A percentile compares a stretch with the other conserved stretches of the same genome.
These are phyloP conservation scores for Campoletis sonorensis DNA, from an alignment of 1,140 invertebrate species.

Conservation along the genomic window DNA sequence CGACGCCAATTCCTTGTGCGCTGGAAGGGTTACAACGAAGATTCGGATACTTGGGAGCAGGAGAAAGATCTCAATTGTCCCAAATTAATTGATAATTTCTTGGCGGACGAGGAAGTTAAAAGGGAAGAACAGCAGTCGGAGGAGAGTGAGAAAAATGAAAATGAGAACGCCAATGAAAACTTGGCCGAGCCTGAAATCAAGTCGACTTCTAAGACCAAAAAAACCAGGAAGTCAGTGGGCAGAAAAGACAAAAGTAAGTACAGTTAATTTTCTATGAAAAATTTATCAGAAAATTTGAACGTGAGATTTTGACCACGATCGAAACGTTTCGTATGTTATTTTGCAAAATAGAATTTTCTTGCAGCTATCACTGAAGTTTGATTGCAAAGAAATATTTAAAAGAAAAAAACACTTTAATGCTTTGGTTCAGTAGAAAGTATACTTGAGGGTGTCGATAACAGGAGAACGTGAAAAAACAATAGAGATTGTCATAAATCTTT, in stretches of 20 bases:
- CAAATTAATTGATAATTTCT: slow-evolving; percentile 82
- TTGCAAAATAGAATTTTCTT: too few species aligned
- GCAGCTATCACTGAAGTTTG: too few species aligned
- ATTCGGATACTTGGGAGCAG: slow-evolving; percentile 88
- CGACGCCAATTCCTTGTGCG: slow-evolving; percentile 85
- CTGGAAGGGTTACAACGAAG: slow-evolving; percentile 88
- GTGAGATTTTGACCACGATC: too few species aligned
- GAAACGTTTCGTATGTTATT: too few species aligned
- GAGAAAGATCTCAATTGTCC: slow-evolving; percentile 85
- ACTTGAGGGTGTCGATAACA: too few species aligned
- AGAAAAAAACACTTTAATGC: too few species aligned
- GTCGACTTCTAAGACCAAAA: slow-evolving; percentile 37
- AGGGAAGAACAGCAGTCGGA: slow-evolving; percentile 39
- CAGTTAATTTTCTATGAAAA: background rate
- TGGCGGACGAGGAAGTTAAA: slow-evolving; percentile 65
- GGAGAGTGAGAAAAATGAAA: slow-evolving; percentile 52
- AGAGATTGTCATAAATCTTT: slow-evolving; percentile 12
- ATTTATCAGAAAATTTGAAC: too few species aligned
- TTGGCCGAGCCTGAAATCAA: slow-evolving; percentile 44
- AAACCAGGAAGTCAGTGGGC: slow-evolving; percentile 58
- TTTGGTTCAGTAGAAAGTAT: too few species aligned
- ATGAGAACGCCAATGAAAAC: slow-evolving; percentile 50
- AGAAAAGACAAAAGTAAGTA: slow-evolving; percentile 64
- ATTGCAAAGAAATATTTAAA: too few species aligned
- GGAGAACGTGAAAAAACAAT: too few species aligned